Conservation (phyloP, 1,140 invertebrate species). For the Tetramorium parvispinum region DNA sequence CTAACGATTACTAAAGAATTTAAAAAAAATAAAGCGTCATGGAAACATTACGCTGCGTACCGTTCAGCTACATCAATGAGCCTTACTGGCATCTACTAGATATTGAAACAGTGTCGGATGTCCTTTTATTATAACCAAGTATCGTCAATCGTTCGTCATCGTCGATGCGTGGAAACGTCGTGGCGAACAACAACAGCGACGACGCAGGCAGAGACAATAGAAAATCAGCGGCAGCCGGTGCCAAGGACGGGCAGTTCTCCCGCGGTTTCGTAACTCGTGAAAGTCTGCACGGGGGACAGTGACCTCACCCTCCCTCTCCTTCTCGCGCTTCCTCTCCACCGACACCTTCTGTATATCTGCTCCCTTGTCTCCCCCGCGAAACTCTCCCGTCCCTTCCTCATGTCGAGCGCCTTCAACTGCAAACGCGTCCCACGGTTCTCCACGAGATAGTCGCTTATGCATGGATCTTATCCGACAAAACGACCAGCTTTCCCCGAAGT, state of each 20-base stretch:
- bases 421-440: slow-evolving; percentile 64
- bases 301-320: slow-evolving; percentile 81
- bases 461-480: slow-evolving; percentile 51
- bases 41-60: background rate
- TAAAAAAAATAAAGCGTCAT: background rate
- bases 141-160: slow-evolving; percentile 34
- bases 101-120: background rate
- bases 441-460: slow-evolving; percentile 39
- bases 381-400: slow-evolving; percentile 57
- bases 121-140: background rate
- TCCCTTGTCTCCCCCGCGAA: slow-evolving; percentile 49
- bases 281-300: slow-evolving; percentile 85
- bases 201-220: slow-evolving; percentile 80
- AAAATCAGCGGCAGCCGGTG: slow-evolving; percentile 85
- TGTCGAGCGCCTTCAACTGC: slow-evolving; percentile 55
- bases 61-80: background rate
- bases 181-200: slow-evolving; percentile 36
- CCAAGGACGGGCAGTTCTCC: slow-evolving; percentile 85
- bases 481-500: slow-evolving; percentile 65
- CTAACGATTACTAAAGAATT: background rate
- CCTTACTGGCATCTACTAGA: background rate
- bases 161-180: slow-evolving; percentile 24
- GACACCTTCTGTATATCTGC: slow-evolving; percentile 38
- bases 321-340: slow-evolving; percentile 67
- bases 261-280: slow-evolving; percentile 86